Evolutionary conservation across 2,888 invertebrate genomes (phyloP).

Genomic region (Quadriops clusia): DNA sequence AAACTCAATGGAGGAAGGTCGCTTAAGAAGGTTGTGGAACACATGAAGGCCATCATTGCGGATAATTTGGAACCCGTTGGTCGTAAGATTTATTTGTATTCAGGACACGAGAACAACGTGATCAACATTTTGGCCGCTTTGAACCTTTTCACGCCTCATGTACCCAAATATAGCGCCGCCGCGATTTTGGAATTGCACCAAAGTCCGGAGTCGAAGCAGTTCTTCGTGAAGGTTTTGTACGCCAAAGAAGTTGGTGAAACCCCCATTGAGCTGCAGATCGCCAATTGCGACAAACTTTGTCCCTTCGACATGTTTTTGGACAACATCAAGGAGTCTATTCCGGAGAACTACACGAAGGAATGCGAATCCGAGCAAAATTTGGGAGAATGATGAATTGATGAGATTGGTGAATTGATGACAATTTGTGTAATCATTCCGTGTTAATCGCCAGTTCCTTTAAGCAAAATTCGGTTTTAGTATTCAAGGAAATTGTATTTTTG

Average conservation of each 20-base stretch:
- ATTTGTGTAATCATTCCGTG: no score
- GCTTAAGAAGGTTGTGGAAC: conserved; percentile 24
- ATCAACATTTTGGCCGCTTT: conserved; percentile 40
- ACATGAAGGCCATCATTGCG: conserved; percentile 24
- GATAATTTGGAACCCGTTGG: conserved; percentile 17
- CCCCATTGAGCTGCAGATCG: conserved; percentile 22
- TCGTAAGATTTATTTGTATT: conserved; percentile 37
- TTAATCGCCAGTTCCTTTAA: no score
- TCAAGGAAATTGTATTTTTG: no score
- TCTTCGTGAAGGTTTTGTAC: conserved; percentile 30
- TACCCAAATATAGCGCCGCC: conserved; percentile 30
- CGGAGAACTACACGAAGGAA: conserved; percentile 30
- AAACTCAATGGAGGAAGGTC: conserved; percentile 38
- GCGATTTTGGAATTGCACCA: conserved; percentile 29
- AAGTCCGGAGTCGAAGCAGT: conserved; percentile 17
- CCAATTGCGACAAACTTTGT: conserved; percentile 28
- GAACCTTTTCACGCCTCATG: conserved; percentile 36
- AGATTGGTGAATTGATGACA: no score
- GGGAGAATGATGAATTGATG: conserved; percentile 12
- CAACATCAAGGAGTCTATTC: conserved; percentile 24
- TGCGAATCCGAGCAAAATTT: conserved; percentile 26
- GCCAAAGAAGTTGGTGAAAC: conserved; percentile 22
- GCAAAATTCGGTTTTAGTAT: no score
- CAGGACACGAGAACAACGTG: conserved; percentile 47
- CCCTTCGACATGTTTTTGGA: conserved; percentile 26